Evolutionary conservation across 2,797 vertebrate genomes (phyloP), one percentile per base, ranked within the genome.

Genomic region (Lagodon rhomboides): DNA sequence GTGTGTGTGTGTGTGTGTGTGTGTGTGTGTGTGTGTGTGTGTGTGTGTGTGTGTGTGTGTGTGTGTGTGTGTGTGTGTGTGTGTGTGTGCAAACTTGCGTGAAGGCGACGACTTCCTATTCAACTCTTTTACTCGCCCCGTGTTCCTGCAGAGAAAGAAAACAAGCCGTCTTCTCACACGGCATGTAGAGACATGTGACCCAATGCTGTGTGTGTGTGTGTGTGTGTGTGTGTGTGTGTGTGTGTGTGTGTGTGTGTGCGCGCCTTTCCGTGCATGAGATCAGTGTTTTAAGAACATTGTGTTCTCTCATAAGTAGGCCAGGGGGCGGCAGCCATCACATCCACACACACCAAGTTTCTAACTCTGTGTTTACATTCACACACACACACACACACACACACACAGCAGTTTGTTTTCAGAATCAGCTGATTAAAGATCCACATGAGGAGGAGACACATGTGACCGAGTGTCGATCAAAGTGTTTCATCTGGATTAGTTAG

Each of bases 291-390:
- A 85, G 91, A 79, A 91, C 89, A 90, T 67, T 53, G 73, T 89
- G 91, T 91, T 82, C 90, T 66, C 75, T 84, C 55, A 82, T 68
- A 85, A 88, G 68, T 85, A 83, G 83, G 87, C 59, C 90, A 75
- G 61, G 50, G 74, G 81, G 85, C 65, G 64, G 84, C 15, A 65
- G 65, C 78, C 51, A 25, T 70, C 58, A 56, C 53, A 50, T 77
- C 9, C 53, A 77, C 77, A 80, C 62, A 41, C 46, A 49, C 41
- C 60, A 34, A 67, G 25, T 72, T 63, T 68, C 55, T 27, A 43
- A 5, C 38, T 17, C 59, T 20, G 12, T 75, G 34, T 82, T 84
- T 82, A 87, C 75, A 70, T 68, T 79, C 50, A 66, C 43, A 47
- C 34, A 34, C 34, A 34, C 34, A 34, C 34, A 34, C 34, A 34